phyloP scores from a whole-genome alignment of 2,888 invertebrate species.

The Idaea straminata region DNA sequence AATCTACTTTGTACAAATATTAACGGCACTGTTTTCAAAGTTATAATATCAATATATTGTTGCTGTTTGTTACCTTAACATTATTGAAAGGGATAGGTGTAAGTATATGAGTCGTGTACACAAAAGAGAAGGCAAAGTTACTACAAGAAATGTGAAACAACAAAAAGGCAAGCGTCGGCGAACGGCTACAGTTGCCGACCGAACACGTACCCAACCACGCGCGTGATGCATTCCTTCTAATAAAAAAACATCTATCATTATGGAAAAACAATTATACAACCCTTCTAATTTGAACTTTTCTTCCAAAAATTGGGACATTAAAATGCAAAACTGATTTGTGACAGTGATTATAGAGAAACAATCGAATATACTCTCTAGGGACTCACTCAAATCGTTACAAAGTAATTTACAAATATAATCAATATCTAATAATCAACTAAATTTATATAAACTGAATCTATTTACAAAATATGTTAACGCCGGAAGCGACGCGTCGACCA shows the following conservation, averaged over 20 bases:
- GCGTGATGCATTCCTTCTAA: slow-evolving; percentile 54
- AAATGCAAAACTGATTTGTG: slow-evolving; percentile 77
- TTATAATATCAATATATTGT: slow-evolving; percentile 23
- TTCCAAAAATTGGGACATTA: slow-evolving; percentile 50
- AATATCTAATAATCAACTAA: slow-evolving; percentile 69
- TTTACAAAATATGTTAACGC: slow-evolving; percentile 74
- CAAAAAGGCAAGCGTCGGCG: slow-evolving; percentile 17
- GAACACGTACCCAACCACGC: slow-evolving; percentile 56
- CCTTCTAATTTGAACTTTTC: slow-evolving; percentile 62
- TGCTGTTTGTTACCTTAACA: slow-evolving; percentile 17
- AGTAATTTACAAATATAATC: slow-evolving; percentile 75
- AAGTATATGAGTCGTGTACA: slow-evolving; percentile 8
- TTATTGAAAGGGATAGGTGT: slow-evolving; percentile 6
- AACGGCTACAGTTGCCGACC: slow-evolving; percentile 42
- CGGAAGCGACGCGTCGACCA: slow-evolving; percentile 57
- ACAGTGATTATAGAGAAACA: slow-evolving; percentile 70
- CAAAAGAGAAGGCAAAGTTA: slow-evolving; percentile 27
- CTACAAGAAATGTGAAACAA: slow-evolving; percentile 11
- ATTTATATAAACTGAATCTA: slow-evolving; percentile 68
- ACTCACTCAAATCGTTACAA: slow-evolving; percentile 73
- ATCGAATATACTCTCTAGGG: slow-evolving; percentile 66
- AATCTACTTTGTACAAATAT: slow-evolving; percentile 26
- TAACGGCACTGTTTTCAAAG: slow-evolving; percentile 16
- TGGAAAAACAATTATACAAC: slow-evolving; percentile 65
- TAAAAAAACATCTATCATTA: slow-evolving; percentile 54